Evolutionary conservation across 2,113 vertebrate genomes (phyloP), one percentile per base, ranked within the genome.

Genomic region (Anseranas semipalmata): DNA sequence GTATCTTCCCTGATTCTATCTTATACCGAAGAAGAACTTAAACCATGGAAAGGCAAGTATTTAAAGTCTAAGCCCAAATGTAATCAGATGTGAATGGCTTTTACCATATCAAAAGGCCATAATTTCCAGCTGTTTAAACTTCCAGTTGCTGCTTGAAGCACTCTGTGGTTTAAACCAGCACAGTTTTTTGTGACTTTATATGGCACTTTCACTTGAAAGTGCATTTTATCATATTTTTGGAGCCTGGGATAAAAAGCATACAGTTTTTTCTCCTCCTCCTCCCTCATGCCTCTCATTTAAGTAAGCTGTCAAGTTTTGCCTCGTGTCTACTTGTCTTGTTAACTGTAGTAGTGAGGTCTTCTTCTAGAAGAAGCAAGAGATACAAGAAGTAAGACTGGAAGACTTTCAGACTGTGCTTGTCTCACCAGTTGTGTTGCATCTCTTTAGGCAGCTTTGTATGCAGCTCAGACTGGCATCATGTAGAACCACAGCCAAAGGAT

Each of bases 11-110:
- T 50, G 84, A 39, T 19, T 91, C 32, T 87, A 1, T 33, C 7
- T 87, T 72, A 60, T 10, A 78, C 27, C 0, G 1, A 90, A 92
- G 17, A 67, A 71, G 39, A 84, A 35, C 20, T 25, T 46, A 85
- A 81, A n/a, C 27, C 39, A 39, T 68, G 52, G 15, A 22, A 89
- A 76, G 27, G 6, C 66, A 91, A 81, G 13, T 37, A 52, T 78
- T 93, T 68, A 56, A 87, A 93, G 32, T 73, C 68, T 76, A 90
- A 90, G 65, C 63, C 22, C 74, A 87, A 92, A 87, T 45, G 52
- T 59, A 55, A 75, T 93, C 67, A 74, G 43, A 81, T 48, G 43
- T 90, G 65, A 92, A 72, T 60, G 22, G 24, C n/a, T 46, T 80
- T 56, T 84, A 17, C 46, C 27, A 13, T 92, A 77, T 71, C 52